These are phyloP conservation scores for Seira musarum DNA, from an alignment of 2,888 invertebrate genomes.

Conservation along the genomic window DNA sequence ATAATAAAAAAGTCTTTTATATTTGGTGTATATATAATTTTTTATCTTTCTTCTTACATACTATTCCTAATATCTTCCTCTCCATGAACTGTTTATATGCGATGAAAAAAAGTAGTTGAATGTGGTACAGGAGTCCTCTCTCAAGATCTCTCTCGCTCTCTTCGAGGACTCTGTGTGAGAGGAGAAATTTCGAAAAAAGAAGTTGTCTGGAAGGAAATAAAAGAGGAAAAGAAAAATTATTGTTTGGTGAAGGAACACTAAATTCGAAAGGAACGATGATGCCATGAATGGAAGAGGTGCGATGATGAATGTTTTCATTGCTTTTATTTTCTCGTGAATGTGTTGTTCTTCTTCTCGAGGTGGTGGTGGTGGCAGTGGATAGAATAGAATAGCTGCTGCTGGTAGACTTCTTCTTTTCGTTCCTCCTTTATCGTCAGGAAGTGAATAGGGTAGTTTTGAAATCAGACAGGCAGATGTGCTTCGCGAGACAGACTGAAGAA, in stretches of 20 bases:
- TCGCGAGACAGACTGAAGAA: neutral
- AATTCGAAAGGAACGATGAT: neutral
- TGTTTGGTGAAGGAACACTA: neutral
- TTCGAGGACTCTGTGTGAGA: neutral
- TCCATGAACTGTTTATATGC: conserved; percentile 28
- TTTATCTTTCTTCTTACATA: conserved; percentile 30
- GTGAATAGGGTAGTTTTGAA: conserved; percentile 14
- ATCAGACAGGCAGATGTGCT: conserved; percentile 10
- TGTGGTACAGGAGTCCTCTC: conserved; percentile 4
- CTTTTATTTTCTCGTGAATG: neutral
- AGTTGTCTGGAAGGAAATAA: conserved; percentile 18
- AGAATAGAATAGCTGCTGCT: neutral
- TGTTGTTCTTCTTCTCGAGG: neutral
- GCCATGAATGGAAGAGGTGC: conserved; percentile 3
- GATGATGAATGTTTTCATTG: conserved; percentile 1
- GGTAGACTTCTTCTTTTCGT: neutral
- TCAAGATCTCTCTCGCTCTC: neutral
- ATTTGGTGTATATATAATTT: conserved; percentile 14
- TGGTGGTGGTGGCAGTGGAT: neutral
- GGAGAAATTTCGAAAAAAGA: conserved; percentile 17
- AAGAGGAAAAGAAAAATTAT: no score
- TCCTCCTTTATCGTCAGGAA: neutral
- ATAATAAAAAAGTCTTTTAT: conserved; percentile 7
- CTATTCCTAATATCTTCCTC: conserved; percentile 16
- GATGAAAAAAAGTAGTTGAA: conserved; percentile 1